Evolutionary conservation across 2,797 vertebrate species (phyloP).

Genomic region (Bradypus variegatus): DNA sequence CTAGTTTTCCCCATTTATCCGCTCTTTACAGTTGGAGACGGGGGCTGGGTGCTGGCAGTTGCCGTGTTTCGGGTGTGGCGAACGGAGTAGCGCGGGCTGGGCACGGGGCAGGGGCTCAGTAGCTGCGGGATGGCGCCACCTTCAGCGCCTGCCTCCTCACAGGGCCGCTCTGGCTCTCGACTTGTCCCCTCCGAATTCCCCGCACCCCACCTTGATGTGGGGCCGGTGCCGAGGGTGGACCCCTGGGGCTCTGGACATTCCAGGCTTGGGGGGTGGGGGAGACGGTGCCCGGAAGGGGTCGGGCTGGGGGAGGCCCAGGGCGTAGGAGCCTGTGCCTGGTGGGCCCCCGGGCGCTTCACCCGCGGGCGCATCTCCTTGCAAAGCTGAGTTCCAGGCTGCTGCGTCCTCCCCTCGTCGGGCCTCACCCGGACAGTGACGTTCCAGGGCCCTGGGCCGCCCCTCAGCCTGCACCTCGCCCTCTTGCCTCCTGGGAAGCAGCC

Average conservation of each 20-base stretch:
- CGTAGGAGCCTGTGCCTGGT: neutral
- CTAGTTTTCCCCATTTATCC: neutral
- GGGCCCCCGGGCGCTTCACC: neutral
- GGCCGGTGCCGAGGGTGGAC: accelerated
- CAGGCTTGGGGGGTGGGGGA: neutral
- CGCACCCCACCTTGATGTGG: no score
- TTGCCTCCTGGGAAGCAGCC: neutral
- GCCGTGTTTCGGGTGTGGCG: neutral
- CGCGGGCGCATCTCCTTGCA: neutral
- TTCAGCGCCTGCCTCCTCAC: neutral
- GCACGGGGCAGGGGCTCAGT: accelerated
- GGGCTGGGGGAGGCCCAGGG: no score
- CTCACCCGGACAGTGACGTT: no score
- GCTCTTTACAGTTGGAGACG: neutral
- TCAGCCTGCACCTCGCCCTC: neutral
- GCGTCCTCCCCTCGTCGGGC: no score
- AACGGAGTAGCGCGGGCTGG: accelerated
- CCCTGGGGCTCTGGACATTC: neutral
- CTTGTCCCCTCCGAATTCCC: accelerated
- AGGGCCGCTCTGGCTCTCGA: accelerated
- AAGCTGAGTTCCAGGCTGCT: neutral
- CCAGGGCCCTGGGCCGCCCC: neutral
- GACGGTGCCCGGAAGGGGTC: accelerated
- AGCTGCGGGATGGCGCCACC: accelerated
- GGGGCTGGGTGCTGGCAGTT: accelerated